phyloP scores from a whole-genome alignment of 2,797 vertebrate species.

The Epinephelus malabaricus region DNA sequence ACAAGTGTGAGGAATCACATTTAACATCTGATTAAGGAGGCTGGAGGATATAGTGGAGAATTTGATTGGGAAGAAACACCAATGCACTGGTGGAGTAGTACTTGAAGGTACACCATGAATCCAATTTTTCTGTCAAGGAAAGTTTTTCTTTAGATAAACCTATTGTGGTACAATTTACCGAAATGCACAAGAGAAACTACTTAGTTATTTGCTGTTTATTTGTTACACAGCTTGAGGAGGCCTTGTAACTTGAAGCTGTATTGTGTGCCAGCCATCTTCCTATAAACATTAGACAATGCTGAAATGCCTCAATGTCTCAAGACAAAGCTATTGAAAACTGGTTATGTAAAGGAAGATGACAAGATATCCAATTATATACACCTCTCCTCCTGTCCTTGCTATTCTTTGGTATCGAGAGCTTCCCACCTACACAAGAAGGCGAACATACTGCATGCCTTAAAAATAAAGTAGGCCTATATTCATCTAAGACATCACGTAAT shows the following conservation, averaged over 20 bases:
- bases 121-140: not conserved
- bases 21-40: not conserved
- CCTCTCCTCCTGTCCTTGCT: not conserved
- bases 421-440: not conserved
- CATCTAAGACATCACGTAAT: not conserved
- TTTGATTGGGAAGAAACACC: not conserved
- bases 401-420: not conserved
- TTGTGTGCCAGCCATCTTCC: not conserved
- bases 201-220: not conserved
- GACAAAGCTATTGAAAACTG: not conserved
- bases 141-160: not conserved
- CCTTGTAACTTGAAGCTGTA: not conserved
- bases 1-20: not conserved
- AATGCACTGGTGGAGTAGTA: not conserved
- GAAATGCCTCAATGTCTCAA: not conserved
- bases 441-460: not conserved
- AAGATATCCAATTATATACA: not conserved
- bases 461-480: not conserved
- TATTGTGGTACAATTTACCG: too few relatives aligned
- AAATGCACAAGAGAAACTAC: not conserved
- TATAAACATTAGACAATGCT: not conserved
- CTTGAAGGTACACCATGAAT: not conserved
- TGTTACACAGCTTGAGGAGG: not conserved
- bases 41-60: not conserved
- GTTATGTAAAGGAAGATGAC: not conserved